Evolutionary conservation across 23 tunicate species (phyloP), one percentile per base, ranked within the genome.

Genomic region (Corella eumyota): DNA sequence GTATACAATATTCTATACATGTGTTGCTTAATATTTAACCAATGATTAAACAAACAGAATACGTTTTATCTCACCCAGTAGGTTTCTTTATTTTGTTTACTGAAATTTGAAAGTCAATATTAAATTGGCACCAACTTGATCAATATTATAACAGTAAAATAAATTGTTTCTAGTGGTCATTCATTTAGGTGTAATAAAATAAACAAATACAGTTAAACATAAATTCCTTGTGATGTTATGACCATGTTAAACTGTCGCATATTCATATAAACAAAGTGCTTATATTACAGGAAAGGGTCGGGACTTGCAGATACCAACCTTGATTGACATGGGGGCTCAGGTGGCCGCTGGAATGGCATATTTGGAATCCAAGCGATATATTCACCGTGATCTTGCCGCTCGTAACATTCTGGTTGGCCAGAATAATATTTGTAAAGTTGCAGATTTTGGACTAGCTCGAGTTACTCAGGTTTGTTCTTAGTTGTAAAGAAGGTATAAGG

Each of bases 311-410:
- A 51, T 73, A 7, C 79, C 70, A 40, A 71, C 80, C 4, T 69
- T 90, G 66, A 60, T 75, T 23, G 97, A 90, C 59, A 90, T 90
- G 97, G 78, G 67, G 20, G 94, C 83, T 1, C 94, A 84, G 49
- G 70, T 84, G 11, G 97, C 97, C 22, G 84, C 90, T 1, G 97
- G 97, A 36, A 90, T 90, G 97, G 81, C 91, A 2, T 90, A 90
- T 64, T 65, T 90, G 30, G 97, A 90, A 54, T 52, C 36, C 23
- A 79, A 75, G 61, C 75, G 72, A 33, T 90, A 73, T 74, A 90
- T 90, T 52, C 97, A 90, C 62, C 69, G 97, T 15, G 97, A 90
- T 60, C 58, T 90, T 54, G 97, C 97, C 4, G 97, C 97, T 4
- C 46, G 97, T 1, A 90, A 90, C 34, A 90, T 90, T 32, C 65